Evolutionary conservation across 2,888 invertebrate genomes (phyloP), one percentile per base, ranked within the genome.

Genomic region (Ochropleura plecta): DNA sequence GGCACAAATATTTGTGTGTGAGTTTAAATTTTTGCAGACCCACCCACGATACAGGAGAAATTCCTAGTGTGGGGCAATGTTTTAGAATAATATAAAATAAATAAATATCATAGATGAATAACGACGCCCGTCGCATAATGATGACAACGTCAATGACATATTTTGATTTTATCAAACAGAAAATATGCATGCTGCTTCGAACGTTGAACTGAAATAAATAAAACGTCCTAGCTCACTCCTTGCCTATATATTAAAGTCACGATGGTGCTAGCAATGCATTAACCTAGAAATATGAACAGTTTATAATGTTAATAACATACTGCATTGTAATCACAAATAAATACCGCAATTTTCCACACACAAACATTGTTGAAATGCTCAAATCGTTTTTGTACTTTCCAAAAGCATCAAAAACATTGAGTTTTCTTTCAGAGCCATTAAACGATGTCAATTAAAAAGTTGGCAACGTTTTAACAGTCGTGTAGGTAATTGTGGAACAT

Each of bases 381-480:
- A 64, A 71, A 57, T 57, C 73, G 62, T 64, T 67, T 76, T 78
- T 51, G 51, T 55, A 69, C 57, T 69, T 72, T 72, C 57, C 51
- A 67, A 76, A 63, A 76, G 76, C 72, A 77, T 76, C 69, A 62
- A 76, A 72, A 75, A 66, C 53, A 66, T 55, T 70, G 63, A 78
- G 49, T 80, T 82, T 79, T 76, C 74, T 78, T 84, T 78, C 42
- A 72, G 62, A 70, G 70, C 70, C 64, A 78, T 78, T 79, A 74
- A 83, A 82, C 60, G 78, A 69, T 66, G 71, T 81, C 79, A 71
- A 86, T 87, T 87, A 82, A 86, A 84, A 87, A 87, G 82, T 87
- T 87, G 87, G 87, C 82, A 81, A 51, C 73, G 72, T 73, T 80
- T 63, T 76, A 81, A 78, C 76, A 80, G 70, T 75, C 86, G 78